These are phyloP conservation scores for Acanthis flammea DNA, from an alignment of 2,797 vertebrate genomes.

Conservation along the genomic window DNA sequence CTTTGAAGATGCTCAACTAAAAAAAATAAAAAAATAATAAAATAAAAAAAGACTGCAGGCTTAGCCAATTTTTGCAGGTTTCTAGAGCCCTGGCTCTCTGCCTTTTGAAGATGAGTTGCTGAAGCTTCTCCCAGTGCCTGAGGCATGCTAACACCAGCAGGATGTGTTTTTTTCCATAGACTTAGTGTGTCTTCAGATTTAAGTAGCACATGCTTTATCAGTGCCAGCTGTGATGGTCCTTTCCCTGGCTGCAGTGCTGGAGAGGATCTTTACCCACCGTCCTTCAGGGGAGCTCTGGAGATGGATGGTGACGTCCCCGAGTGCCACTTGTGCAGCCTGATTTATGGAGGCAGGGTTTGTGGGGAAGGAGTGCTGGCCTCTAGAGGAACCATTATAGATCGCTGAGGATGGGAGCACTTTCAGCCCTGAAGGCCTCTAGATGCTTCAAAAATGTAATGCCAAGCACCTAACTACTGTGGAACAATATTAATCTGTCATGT, in stretches of 20 bases:
- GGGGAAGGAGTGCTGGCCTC: conserved; percentile 78
- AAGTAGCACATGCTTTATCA: conserved; percentile 75
- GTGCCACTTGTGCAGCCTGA: conserved; percentile 85
- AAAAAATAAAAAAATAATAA: conserved; percentile 71
- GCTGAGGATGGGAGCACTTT: conserved; percentile 79
- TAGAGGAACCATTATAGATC: conserved; percentile 80
- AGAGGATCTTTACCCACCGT: conserved; percentile 62
- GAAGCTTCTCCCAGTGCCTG: conserved; percentile 83
- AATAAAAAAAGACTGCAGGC: conserved; percentile 79
- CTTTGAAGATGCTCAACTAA: conserved; percentile 89
- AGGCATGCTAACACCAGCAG: conserved; percentile 80
- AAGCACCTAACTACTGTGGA: conserved; percentile 85
- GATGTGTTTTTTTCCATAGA: conserved; percentile 66
- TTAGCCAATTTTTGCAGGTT: conserved; percentile 86
- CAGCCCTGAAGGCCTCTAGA: conserved; percentile 80
- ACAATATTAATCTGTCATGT: conserved; percentile 87
- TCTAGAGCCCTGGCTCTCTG: conserved; percentile 80
- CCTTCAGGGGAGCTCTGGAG: conserved; percentile 68
- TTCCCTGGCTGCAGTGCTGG: conserved; percentile 54
- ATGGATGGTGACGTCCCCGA: conserved; percentile 77
- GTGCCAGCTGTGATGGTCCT: conserved; percentile 72
- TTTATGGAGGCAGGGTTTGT: conserved; percentile 89
- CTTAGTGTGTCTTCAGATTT: conserved; percentile 79
- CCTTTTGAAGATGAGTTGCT: conserved; percentile 88
- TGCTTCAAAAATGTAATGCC: conserved; percentile 83